A percentile compares a stretch with the other conserved stretches of the same genome.
phyloP scores from a whole-genome alignment of 2,113 vertebrate species.

The Pontoporia blainvillei region DNA sequence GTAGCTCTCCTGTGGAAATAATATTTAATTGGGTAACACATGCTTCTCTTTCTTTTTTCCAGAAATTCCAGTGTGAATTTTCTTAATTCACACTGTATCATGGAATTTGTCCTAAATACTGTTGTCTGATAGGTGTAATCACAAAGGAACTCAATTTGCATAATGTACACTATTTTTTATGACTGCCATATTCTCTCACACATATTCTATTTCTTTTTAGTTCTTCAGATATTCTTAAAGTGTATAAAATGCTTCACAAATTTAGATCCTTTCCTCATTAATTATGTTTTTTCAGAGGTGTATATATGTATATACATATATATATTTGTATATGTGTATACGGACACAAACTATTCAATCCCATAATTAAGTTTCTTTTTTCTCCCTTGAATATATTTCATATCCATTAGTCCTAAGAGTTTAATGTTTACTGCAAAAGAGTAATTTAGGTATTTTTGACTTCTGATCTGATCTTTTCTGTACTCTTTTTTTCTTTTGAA shows the following conservation, averaged over 20 bases:
- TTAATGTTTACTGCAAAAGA: not conserved
- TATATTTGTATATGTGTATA: not conserved
- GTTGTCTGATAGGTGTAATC: not conserved
- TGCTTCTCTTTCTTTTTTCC: not conserved
- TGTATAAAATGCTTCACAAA: not conserved
- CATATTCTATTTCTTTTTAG: not conserved
- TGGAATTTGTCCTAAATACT: not conserved
- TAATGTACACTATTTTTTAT: not conserved
- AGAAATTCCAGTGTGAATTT: too few species aligned
- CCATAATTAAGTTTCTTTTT: not conserved
- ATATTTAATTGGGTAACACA: not conserved
- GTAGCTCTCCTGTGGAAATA: not conserved
- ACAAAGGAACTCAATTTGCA: not conserved
- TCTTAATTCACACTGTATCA: not conserved
- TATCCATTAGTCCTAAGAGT: not conserved
- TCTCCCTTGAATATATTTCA: not conserved
- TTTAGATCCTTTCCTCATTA: not conserved
- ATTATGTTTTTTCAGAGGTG: not conserved
- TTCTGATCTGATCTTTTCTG: not conserved
- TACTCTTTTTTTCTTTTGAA: not conserved
- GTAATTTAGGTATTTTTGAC: not conserved
- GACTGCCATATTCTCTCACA: not conserved
- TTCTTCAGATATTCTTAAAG: not conserved
- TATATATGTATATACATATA: too few species aligned
- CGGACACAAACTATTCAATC: not conserved